These are phyloP conservation scores for Erinaceus europaeus DNA, from an alignment of 2,113 vertebrate genomes.

Conservation along the genomic window DNA sequence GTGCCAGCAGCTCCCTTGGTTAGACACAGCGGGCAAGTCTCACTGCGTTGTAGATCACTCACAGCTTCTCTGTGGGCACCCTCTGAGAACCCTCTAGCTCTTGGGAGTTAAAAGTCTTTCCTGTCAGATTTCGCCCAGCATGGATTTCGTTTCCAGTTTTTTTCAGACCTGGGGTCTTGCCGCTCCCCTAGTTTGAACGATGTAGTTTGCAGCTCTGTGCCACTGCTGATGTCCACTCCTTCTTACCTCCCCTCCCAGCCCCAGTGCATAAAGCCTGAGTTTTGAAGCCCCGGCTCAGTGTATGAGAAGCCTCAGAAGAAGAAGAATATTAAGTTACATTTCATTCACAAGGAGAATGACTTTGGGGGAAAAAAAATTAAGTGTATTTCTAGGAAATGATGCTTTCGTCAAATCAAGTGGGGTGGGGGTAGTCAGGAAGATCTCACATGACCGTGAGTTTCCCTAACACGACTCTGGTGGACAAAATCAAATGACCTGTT, in stretches of 20 bases:
- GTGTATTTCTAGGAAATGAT: background rate
- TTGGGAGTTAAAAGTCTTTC: background rate
- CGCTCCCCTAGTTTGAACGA: background rate
- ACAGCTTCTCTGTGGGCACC: background rate
- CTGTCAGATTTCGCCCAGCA: background rate
- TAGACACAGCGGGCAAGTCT: background rate
- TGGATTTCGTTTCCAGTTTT: background rate
- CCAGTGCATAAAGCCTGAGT: background rate
- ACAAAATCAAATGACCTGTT: background rate
- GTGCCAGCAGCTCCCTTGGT: background rate
- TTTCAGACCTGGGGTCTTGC: background rate
- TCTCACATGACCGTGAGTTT: background rate
- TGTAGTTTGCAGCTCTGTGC: background rate
- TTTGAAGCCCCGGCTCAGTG: background rate
- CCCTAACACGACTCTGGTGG: background rate
- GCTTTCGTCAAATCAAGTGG: background rate
- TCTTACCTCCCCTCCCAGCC: background rate
- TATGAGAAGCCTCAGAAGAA: constrained; percentile 18
- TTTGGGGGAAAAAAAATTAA: background rate
- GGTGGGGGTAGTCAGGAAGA: background rate
- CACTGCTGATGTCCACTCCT: background rate
- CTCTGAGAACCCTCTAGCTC: background rate
- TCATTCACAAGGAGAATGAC: constrained; percentile 28
- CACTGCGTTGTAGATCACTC: background rate
- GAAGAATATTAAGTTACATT: background rate